Conservation (phyloP, 2,888 invertebrate species). For the Pyrrhia umbra region DNA sequence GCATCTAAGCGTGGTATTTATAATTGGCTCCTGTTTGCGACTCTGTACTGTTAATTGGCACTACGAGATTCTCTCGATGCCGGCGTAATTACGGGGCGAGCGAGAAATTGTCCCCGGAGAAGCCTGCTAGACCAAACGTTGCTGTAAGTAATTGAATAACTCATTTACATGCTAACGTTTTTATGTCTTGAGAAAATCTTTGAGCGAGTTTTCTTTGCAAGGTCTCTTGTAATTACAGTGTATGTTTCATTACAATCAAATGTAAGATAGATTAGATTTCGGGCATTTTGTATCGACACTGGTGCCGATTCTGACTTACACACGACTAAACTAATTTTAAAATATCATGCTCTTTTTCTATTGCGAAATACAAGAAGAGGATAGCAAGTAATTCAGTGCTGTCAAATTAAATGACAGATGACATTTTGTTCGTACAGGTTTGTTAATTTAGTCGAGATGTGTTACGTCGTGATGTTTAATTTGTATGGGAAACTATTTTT, state of each 20-base stretch:
- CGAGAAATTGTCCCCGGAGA: conserved; percentile 60
- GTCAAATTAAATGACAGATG: no score
- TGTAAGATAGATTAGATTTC: neutral
- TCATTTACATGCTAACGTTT: conserved; percentile 30
- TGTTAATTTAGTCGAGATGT: no score
- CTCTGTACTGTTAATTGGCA: conserved; percentile 70
- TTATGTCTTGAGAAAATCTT: neutral
- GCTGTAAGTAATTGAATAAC: conserved; percentile 48
- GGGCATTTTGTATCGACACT: no score
- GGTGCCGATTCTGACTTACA: no score
- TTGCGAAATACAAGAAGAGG: no score
- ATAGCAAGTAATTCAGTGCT: no score
- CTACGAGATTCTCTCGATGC: conserved; percentile 67
- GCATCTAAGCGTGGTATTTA: conserved; percentile 62
- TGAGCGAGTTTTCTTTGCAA: neutral
- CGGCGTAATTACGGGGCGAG: conserved; percentile 63
- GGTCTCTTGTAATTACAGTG: neutral
- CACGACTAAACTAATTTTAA: no score
- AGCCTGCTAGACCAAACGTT: conserved; percentile 21
- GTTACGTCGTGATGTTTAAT: no score
- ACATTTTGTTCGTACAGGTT: no score
- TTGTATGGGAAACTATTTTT: no score
- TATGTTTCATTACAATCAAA: neutral
- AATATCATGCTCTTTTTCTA: no score
- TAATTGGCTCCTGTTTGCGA: conserved; percentile 68